These are phyloP conservation scores for Protophormia terraenovae DNA, from an alignment of 2,888 invertebrate species.

Conservation along the genomic window DNA sequence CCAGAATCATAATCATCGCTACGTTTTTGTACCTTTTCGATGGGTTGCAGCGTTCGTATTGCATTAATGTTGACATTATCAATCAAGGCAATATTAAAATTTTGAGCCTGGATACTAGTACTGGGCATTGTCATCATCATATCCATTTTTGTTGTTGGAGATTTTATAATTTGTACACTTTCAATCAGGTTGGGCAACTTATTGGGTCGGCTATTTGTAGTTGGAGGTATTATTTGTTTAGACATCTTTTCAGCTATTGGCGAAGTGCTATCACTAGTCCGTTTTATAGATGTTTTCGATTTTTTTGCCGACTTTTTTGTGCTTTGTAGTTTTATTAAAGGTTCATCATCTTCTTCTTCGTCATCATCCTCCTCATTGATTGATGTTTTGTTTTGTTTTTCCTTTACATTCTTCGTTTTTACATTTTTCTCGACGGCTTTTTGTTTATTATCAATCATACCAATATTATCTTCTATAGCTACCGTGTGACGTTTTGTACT, in stretches of 20 bases:
- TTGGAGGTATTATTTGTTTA: background rate
- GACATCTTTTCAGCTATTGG: slow-evolving; percentile 26
- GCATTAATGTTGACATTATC: slow-evolving; percentile 65
- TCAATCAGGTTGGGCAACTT: background rate
- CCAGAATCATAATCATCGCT: slow-evolving; percentile 71
- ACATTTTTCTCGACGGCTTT: background rate
- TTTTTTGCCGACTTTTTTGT: background rate
- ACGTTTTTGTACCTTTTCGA: slow-evolving; percentile 65
- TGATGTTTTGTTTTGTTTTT: background rate
- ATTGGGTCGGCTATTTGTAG: background rate
- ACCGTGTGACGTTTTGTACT: slow-evolving; percentile 74
- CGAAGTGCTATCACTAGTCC: slow-evolving; percentile 3
- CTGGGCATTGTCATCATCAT: background rate
- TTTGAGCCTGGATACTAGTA: slow-evolving; percentile 26
- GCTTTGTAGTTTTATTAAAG: slow-evolving; percentile 45
- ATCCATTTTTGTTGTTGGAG: background rate
- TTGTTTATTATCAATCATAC: slow-evolving; percentile 68
- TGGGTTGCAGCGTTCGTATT: slow-evolving; percentile 67
- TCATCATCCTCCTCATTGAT: background rate
- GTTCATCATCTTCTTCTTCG: slow-evolving; percentile 22
- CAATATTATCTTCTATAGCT: slow-evolving; percentile 78
- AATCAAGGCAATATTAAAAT: background rate
- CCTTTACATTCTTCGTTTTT: background rate
- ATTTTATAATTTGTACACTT: slow-evolving; percentile 35
- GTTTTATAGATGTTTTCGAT: slow-evolving; percentile 36